Evolutionary conservation across 2,888 invertebrate species (phyloP).

Genomic region (Penaeus monodon): DNA sequence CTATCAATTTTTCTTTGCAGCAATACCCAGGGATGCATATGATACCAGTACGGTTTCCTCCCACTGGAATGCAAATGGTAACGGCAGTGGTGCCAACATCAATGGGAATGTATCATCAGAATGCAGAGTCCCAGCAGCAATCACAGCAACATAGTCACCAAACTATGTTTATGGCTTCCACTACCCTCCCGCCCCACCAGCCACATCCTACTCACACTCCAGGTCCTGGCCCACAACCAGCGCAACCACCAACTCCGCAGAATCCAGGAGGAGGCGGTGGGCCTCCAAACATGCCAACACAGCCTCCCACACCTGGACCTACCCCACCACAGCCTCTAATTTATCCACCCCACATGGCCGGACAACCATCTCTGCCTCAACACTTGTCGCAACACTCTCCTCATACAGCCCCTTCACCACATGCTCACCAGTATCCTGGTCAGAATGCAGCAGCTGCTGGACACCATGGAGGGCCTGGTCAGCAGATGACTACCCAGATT

Average conservation of each 20-base stretch:
- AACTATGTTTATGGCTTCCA: conserved; percentile 54
- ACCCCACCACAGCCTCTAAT: conserved; percentile 52
- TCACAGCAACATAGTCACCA: conserved; percentile 57
- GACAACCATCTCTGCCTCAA: conserved; percentile 57
- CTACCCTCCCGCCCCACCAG: conserved; percentile 58
- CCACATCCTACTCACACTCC: conserved; percentile 57
- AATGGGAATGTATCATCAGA: conserved; percentile 61
- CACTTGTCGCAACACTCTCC: conserved; percentile 62
- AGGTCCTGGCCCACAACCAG: conserved; percentile 55
- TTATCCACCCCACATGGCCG: conserved; percentile 55
- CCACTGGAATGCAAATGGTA: conserved; percentile 65
- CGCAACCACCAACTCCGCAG: conserved; percentile 62
- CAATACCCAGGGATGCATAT: conserved; percentile 52
- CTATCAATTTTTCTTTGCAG: conserved; percentile 18
- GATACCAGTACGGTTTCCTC: conserved; percentile 49
- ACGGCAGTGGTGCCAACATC: conserved; percentile 68
- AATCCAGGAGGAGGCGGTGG: conserved; percentile 51
- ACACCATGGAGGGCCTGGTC: conserved; percentile 49
- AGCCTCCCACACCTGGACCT: conserved; percentile 58
- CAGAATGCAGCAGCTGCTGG: conserved; percentile 35
- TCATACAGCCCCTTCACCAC: conserved; percentile 57
- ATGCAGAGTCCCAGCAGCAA: conserved; percentile 49
- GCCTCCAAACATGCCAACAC: conserved; percentile 60
- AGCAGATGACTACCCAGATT: conserved; percentile 51
- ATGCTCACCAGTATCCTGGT: conserved; percentile 48